Percentiles rank a stretch among this genome's conserved stretches.
Conservation (phyloP, 2,888 invertebrate genomes). For the Charanyca ferruginea region DNA sequence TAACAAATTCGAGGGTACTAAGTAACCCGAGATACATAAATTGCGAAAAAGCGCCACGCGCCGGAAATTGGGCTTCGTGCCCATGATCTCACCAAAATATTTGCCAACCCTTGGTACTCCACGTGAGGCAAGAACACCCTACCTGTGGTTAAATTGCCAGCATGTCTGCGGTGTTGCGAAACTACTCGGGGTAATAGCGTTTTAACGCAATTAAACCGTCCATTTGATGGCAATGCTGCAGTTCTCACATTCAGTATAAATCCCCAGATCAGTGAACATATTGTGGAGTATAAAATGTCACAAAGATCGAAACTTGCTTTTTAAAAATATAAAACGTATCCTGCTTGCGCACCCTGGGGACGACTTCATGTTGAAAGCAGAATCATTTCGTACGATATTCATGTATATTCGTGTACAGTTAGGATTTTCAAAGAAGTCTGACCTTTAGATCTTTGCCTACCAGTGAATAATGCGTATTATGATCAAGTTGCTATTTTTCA, state of each 20-base stretch:
- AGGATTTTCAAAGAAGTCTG: slow-evolving; percentile 18
- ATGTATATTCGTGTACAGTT: slow-evolving; percentile 28
- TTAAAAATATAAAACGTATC: slow-evolving; percentile 22
- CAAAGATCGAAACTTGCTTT: slow-evolving; percentile 1
- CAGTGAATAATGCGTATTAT: slow-evolving; percentile 2
- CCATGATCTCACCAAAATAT: slow-evolving; percentile 34
- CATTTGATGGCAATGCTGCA: neutral
- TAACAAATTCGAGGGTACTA: slow-evolving; percentile 18
- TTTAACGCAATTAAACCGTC: slow-evolving; percentile 7
- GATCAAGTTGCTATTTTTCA: neutral
- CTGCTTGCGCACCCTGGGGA: slow-evolving; percentile 5
- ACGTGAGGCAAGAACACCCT: slow-evolving; percentile 21
- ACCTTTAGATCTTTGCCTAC: slow-evolving; percentile 29
- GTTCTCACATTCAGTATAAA: neutral
- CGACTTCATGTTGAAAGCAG: slow-evolving; percentile 28
- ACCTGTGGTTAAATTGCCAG: slow-evolving; percentile 21
- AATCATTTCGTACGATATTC: slow-evolving; percentile 42
- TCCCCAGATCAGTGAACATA: slow-evolving; percentile 4
- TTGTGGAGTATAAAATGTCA: neutral
- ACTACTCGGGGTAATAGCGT: slow-evolving; percentile 3
- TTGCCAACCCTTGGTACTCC: slow-evolving; percentile 33
- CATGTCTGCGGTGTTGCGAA: slow-evolving; percentile 15
- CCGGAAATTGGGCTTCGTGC: slow-evolving; percentile 40
- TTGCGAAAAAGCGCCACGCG: slow-evolving; percentile 21
- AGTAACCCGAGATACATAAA: slow-evolving; percentile 25